Conservation (phyloP, 2,888 invertebrate genomes). For the Ectobius pallidus region DNA sequence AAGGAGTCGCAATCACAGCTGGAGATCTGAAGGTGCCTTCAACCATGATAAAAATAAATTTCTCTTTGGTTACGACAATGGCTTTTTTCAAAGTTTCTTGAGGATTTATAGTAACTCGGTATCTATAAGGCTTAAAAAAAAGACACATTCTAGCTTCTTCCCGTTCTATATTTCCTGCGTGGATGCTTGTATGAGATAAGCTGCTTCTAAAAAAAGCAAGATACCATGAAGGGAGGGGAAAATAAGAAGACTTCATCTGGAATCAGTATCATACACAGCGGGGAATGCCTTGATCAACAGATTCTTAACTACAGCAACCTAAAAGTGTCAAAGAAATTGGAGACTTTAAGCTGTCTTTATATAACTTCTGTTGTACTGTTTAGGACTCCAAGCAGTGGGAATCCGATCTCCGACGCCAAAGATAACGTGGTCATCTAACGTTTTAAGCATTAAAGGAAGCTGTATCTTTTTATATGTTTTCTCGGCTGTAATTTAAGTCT, state of each 20-base stretch:
- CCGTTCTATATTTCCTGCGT: not conserved
- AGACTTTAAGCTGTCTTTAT: constrained; percentile 5
- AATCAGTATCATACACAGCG: not conserved
- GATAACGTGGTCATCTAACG: not conserved
- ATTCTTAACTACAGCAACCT: not conserved
- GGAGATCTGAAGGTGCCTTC: too few species aligned
- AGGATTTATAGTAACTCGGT: too few species aligned
- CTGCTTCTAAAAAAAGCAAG: not conserved
- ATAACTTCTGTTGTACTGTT: too few species aligned
- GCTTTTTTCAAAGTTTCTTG: too few species aligned
- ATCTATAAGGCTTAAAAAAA: too few species aligned
- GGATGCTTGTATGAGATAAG: not conserved
- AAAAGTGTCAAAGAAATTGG: constrained; percentile 14
- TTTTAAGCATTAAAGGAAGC: too few species aligned
- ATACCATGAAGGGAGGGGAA: not conserved
- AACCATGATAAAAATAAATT: too few species aligned
- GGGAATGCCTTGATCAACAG: constrained; percentile 2
- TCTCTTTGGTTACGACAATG: too few species aligned
- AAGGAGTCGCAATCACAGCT: too few species aligned
- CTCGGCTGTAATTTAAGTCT: too few species aligned
- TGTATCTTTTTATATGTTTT: too few species aligned
- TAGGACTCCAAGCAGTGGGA: too few species aligned
- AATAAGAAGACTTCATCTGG: not conserved
- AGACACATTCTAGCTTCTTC: not conserved
- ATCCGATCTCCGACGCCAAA: not conserved